Evolutionary conservation across 2,888 invertebrate genomes (phyloP), one percentile per base, ranked within the genome.

Genomic region (Choristoneura rosaceana): DNA sequence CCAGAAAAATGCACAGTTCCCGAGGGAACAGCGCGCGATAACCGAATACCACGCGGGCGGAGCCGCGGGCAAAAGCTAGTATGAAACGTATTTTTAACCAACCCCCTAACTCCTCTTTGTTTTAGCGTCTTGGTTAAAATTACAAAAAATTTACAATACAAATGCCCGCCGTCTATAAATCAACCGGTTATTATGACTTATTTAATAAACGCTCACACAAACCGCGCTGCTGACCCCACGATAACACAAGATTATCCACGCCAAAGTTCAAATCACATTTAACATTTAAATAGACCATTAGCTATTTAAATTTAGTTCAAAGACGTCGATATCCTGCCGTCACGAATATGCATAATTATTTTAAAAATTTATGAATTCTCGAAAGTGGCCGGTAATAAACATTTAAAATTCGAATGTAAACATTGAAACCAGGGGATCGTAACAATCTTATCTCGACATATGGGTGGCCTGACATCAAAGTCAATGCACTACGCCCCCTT

Each of bases 401-500:
- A 8, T 71, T 66, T 61, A 12, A 68, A 71, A 63, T 62, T 67
- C 58, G 38, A 73, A 63, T 68, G 59, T 69, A 69, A 0, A 73
- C 79, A 77, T 79, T 76, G 79, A 82, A 82, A 79, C 80, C 76
- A 80, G 55, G 74, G 75, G 80, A 62, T 60, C 45, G 84, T 81
- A 81, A 79, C 79, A 78, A 71, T 79, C 77, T 87, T 87, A 87
- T 88, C 86, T 84, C 76, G 33, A 69, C 79, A 78, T 77, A 80
- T 85, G 84, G 85, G 83, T 82, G 82, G 82, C 75, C 79, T 77
- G 78, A 75, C 81, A 71, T 38, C 78, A 81, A 79, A 86, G 89
- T 89, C 89, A 89, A 87, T 79, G 88, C 80, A 81, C 86, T 81
- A 77, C 82, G 82, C 83, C 85, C 82, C 81, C 80, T 80, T 75